phyloP scores from a whole-genome alignment of 2,888 invertebrate genomes.

The Maniola hyperantus region DNA sequence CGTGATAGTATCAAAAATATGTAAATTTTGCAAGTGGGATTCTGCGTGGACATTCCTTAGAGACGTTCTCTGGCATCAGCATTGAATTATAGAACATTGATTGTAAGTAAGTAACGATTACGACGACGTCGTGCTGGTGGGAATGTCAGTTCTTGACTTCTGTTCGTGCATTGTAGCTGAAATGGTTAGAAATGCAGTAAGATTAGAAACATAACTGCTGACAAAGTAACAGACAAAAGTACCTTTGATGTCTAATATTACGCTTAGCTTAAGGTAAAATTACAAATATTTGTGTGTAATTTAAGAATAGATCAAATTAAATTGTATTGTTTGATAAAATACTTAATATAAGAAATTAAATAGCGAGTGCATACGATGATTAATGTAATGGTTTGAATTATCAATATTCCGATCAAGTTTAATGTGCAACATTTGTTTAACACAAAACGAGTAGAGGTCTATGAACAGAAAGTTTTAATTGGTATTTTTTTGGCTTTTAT shows the following conservation, averaged over 20 bases:
- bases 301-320: no score
- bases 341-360: no score
- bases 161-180: not conserved
- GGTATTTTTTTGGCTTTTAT: no score
- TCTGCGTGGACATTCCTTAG: slow-evolving; percentile 33
- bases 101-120: slow-evolving; percentile 29
- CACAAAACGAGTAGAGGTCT: no score
- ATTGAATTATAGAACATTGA: slow-evolving; percentile 32
- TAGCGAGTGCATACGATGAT: no score
- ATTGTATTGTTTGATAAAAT: not conserved
- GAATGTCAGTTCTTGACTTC: slow-evolving; percentile 25
- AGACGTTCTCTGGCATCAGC: slow-evolving; percentile 18
- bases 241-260: no score
- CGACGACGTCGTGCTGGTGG: slow-evolving; percentile 21
- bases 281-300: no score
- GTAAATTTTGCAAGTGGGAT: slow-evolving; percentile 42
- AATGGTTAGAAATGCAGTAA: slow-evolving; percentile 21
- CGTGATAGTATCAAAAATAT: slow-evolving; percentile 48
- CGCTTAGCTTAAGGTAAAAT: no score
- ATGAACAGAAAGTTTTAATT: no score
- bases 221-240: not conserved
- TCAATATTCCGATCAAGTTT: no score
- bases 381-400: no score
- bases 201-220: slow-evolving; percentile 1
- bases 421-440: no score